Evolutionary conservation across 2,113 vertebrate species (phyloP), one percentile per base, ranked within the genome.

Genomic region (Oryctolagus cuniculus): DNA sequence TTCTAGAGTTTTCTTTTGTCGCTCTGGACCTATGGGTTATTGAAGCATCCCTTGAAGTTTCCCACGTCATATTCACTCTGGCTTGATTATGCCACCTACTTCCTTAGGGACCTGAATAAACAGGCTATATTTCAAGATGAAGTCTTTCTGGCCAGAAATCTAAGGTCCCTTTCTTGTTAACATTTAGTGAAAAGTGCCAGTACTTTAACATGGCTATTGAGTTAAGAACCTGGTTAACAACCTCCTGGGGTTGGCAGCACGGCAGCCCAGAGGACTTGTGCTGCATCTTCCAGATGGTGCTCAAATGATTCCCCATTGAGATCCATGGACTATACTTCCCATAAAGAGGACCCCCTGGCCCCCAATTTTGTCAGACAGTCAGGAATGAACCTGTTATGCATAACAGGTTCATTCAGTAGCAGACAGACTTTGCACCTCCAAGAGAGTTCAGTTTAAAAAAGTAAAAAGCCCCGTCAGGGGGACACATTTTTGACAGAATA

Each of bases 81-180:
- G 95, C 78, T 92, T 87, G 38, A 73, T 9, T 31, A 49, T 51
- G 25, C 19, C 38, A 10, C 82, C 11, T 93, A 6, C 63, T 87
- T 87, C 29, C 64, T 94, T 70, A 75, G 16, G 9, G 29, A 44
- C 44, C 31, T 73, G 64, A 81, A 6, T 84, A 24, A 31, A 36
- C 9, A 87, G 75, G 58, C 4, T 88, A 17, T 19, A 66, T 90
- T 63, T 70, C 36, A 77, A 93, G 44, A 72, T 58, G n/a, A 84
- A 73, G 12, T 80, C 64, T 89, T 12, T 80, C 58, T 80, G 31
- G 88, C 11, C 27, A 66, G 55, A 82, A 89, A 61, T 10, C 58
- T 34, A 79, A 91, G 64, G 3, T 58, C 3, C 64, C 55, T 95
- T 82, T 77, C 63, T 95, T 88, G 27, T 49, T 87, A 87, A 55